Base-by-base conservation (phyloP, 1,140 invertebrate species). In the Conus betulinus region DNA sequence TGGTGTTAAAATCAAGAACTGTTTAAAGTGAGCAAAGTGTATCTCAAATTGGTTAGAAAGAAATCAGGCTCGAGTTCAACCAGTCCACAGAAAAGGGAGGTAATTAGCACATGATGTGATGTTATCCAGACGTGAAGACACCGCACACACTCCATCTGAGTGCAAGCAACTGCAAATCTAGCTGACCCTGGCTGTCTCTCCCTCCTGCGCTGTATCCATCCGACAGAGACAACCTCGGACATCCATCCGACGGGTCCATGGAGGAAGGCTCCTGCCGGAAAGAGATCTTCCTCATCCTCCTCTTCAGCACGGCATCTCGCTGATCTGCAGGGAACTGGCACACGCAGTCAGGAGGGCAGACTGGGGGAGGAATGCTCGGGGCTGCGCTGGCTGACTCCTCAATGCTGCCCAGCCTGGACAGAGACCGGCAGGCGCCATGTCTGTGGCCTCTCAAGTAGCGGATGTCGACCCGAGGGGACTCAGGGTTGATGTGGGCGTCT, bases 331-430 rank as follows among this genome's bases (percentile, higher is more conserved):
- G 82, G 8, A 84, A 55, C 55, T 84, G 82, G 55, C 82, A 84
- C 11, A 84, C 82, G 23, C 82, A 84, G 82, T 63, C 55, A 5
- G 82, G 82, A 8, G 82, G 82, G 20, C 82, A 84, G 23, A 27
- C 57, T 7, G 82, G n/a, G n/a, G 79, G 76, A 78, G 76, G 76
- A 8, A 78, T 5, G n/a, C 23, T 81, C 57, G 8, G 57, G 8
- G 15, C 13, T 11, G 3, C 11, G 10, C 25, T 25, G 8, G 25
- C 25, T 17, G 76, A 39, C 76, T 39, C 76, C 8, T 78, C 76
- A 78, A 78, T 51, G 39, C 39, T 51, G 25, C 17, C 25, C 25
- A 51, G 76, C 17, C 76, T 78, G 6, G 76, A 13, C 13, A 51
- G 6, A 11, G 76, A 27, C 39, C 25, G 27, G 27, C 25, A 51